Evolutionary conservation across 2,888 invertebrate genomes (phyloP).

Genomic region (Phania funesta): DNA sequence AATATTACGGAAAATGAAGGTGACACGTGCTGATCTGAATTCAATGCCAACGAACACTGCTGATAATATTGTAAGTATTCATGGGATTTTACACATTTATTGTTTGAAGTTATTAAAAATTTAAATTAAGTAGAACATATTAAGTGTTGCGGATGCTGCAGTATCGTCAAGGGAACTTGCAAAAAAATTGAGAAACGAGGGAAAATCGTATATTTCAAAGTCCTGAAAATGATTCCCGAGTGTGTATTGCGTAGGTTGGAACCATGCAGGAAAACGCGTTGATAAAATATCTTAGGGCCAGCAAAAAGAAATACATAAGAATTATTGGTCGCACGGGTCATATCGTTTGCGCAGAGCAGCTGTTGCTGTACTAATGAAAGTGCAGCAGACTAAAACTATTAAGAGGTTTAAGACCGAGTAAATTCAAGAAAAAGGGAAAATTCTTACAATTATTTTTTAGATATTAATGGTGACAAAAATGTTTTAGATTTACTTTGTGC

Average conservation of each 20-base stretch:
- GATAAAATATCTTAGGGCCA: not conserved
- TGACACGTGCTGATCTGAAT: no score
- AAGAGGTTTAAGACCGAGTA: not conserved
- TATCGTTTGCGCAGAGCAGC: conserved; percentile 7
- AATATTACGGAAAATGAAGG: not conserved
- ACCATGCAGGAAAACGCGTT: conserved; percentile 1
- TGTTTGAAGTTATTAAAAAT: conserved; percentile 4
- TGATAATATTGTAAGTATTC: conserved; percentile 39
- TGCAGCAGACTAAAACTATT: no score
- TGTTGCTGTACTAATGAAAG: conserved; percentile 19
- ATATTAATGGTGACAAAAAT: conserved; percentile 7
- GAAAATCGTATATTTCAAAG: conserved; percentile 12
- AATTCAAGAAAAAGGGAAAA: conserved; percentile 16
- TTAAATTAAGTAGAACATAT: no score
- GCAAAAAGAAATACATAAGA: conserved; percentile 1
- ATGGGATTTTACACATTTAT: conserved; percentile 23
- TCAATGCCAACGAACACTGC: not conserved
- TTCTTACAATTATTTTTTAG: not conserved
- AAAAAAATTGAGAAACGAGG: conserved; percentile 5
- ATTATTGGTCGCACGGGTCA: conserved; percentile 14
- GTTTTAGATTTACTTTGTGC: not conserved
- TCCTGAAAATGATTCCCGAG: not conserved
- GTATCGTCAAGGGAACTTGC: conserved; percentile 7
- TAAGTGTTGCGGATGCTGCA: not conserved
- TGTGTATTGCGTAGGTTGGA: no score